Conservation (phyloP, 2,113 vertebrate genomes). For the Monopterus albus region DNA sequence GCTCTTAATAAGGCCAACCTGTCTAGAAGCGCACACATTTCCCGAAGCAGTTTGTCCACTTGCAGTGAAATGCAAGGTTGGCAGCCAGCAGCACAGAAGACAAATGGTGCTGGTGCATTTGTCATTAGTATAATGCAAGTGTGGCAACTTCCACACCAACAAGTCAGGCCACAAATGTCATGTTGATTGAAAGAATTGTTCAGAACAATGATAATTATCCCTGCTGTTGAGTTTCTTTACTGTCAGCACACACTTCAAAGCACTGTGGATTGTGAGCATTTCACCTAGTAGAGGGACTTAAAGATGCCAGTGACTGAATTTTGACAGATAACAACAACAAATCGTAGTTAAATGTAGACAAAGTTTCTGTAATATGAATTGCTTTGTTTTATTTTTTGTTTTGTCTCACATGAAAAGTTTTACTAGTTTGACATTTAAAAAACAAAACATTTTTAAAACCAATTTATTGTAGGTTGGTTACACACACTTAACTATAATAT, state of each 20-base stretch:
- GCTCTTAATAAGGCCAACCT: constrained; percentile 1
- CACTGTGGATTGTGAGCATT: not conserved
- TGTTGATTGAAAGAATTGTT: constrained; percentile 19
- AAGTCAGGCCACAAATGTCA: constrained; percentile 58
- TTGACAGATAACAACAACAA: not conserved
- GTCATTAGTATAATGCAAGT: not conserved
- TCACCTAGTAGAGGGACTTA: not conserved
- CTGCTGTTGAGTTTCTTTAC: not conserved
- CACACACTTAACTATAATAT: too few relatives aligned
- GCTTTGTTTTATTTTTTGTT: too few relatives aligned
- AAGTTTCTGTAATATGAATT: too few relatives aligned
- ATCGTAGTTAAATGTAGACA: too few relatives aligned
- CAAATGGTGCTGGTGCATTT: not conserved
- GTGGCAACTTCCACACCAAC: constrained; percentile 25
- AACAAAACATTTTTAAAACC: too few relatives aligned
- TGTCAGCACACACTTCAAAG: constrained; percentile 6
- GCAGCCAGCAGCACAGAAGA: constrained; percentile 15
- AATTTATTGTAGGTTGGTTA: too few relatives aligned
- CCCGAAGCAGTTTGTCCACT: not conserved
- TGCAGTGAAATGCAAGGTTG: not conserved
- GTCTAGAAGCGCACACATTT: constrained; percentile 9
- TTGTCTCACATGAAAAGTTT: too few relatives aligned
- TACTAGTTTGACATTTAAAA: too few relatives aligned
- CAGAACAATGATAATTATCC: constrained; percentile 36
- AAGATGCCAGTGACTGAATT: not conserved